A percentile compares a stretch with the other conserved stretches of the same genome.
Evolutionary conservation across 2,797 vertebrate genomes (phyloP).

Genomic region (Enteromius thamalakanensis): DNA sequence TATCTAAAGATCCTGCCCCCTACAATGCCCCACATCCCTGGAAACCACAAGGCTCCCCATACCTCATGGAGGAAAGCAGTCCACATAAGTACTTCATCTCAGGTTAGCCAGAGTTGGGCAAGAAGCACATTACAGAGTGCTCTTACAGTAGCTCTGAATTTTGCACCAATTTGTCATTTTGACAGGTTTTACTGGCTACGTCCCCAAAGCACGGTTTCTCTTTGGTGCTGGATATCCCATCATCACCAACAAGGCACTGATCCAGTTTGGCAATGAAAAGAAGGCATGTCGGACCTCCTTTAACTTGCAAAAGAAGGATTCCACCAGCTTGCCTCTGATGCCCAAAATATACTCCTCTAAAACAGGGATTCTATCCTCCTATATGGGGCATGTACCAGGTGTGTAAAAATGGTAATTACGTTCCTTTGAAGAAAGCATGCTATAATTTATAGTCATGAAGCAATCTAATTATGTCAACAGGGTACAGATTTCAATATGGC

Average conservation of each 20-base stretch:
- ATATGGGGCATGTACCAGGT: slow-evolving; percentile 84
- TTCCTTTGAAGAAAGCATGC: background rate
- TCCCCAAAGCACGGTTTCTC: slow-evolving; percentile 74
- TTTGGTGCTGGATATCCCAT: slow-evolving; percentile 73
- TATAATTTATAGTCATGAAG: background rate
- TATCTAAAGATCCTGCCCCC: slow-evolving; percentile 56
- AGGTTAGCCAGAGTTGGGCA: slow-evolving; percentile 67
- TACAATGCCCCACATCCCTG: slow-evolving; percentile 53
- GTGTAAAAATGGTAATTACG: background rate
- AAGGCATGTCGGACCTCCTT: background rate
- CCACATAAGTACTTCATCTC: slow-evolving; percentile 83
- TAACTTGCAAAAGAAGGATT: background rate
- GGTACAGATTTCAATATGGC: slow-evolving; percentile 79
- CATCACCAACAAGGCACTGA: slow-evolving; percentile 73
- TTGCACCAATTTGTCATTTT: background rate
- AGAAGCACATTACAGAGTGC: background rate
- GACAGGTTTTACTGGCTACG: slow-evolving; percentile 78
- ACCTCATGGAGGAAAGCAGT: slow-evolving; percentile 77
- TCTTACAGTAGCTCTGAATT: background rate
- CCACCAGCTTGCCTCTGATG: slow-evolving; percentile 40
- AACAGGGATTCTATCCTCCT: slow-evolving; percentile 73
- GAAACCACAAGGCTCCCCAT: slow-evolving; percentile 67
- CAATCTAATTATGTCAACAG: slow-evolving; percentile 58
- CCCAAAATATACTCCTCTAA: slow-evolving; percentile 65
- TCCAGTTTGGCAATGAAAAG: slow-evolving; percentile 73